These are phyloP conservation scores for Graphium colonna DNA, from an alignment of 2,888 invertebrate species.

Conservation along the genomic window DNA sequence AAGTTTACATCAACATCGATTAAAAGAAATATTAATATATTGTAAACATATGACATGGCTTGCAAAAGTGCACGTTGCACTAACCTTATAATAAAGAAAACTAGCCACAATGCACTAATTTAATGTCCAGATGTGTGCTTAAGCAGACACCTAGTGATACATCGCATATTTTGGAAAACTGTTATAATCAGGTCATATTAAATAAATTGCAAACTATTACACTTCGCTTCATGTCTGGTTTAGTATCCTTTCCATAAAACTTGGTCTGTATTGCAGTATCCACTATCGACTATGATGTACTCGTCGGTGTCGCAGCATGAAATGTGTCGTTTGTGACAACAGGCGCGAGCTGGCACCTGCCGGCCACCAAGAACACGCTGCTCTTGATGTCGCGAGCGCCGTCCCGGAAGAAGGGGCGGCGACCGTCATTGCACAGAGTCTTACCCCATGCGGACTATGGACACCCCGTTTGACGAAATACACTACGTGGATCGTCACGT, in stretches of 20 bases:
- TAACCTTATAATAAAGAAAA: no score
- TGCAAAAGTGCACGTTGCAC: no score
- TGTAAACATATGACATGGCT: no score
- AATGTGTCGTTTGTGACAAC: conserved; percentile 85
- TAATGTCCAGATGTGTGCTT: no score
- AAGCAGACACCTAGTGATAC: no score
- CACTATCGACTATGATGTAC: conserved; percentile 79
- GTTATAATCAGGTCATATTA: neutral
- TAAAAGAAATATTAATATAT: no score
- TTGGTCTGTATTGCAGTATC: conserved; percentile 61
- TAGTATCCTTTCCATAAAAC: neutral
- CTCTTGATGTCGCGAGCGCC: conserved; percentile 69
- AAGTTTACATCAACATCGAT: no score
- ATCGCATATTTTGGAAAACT: no score
- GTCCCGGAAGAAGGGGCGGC: conserved; percentile 51
- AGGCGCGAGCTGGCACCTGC: conserved; percentile 69
- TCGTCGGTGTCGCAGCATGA: conserved; percentile 84
- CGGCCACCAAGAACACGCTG: conserved; percentile 58
- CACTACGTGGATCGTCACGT: conserved; percentile 53
- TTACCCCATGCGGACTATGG: conserved; percentile 54
- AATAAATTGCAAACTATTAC: neutral
- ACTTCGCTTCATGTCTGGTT: neutral
- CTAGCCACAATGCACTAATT: no score
- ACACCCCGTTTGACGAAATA: conserved; percentile 55
- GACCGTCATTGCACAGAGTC: conserved; percentile 43